A percentile compares a stretch with the other conserved stretches of the same genome.
phyloP scores from a whole-genome alignment of 1,140 invertebrate species.

The Drosophila sturtevanti region DNA sequence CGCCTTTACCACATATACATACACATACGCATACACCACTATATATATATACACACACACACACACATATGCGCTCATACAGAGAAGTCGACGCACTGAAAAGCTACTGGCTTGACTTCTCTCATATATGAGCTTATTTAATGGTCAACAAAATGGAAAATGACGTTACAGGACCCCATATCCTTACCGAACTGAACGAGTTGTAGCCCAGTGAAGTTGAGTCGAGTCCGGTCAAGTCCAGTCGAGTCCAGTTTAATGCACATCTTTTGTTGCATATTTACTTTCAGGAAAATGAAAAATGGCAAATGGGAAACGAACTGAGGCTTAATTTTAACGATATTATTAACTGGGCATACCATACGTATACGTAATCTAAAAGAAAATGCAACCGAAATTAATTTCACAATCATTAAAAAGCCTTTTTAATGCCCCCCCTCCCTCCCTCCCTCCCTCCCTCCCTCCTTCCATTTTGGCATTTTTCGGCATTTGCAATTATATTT shows the following conservation, averaged over 20 bases:
- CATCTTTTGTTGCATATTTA: slow-evolving; percentile 19
- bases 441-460: too few species aligned
- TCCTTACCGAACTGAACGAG: background rate
- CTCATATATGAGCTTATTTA: slow-evolving; percentile 19
- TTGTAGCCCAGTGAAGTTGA: background rate
- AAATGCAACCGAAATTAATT: background rate
- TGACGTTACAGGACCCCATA: background rate
- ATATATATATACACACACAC: background rate
- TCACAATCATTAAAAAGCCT: background rate
- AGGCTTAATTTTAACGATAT: slow-evolving; percentile 8
- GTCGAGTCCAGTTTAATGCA: slow-evolving; percentile 5
- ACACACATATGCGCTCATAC: background rate
- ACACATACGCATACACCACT: background rate
- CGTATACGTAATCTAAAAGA: background rate
- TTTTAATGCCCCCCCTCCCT: too few species aligned
- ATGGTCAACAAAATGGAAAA: slow-evolving; percentile 20
- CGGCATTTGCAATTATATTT: too few species aligned
- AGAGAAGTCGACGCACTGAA: background rate
- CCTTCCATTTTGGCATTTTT: too few species aligned
- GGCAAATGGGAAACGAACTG: background rate
- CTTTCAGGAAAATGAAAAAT: slow-evolving; percentile 6
- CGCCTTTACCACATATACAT: background rate
- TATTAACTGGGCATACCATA: background rate
- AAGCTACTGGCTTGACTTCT: background rate
- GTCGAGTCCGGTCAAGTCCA: background rate